Conservation (phyloP, 2,113 vertebrate genomes). For the Athene noctua region DNA sequence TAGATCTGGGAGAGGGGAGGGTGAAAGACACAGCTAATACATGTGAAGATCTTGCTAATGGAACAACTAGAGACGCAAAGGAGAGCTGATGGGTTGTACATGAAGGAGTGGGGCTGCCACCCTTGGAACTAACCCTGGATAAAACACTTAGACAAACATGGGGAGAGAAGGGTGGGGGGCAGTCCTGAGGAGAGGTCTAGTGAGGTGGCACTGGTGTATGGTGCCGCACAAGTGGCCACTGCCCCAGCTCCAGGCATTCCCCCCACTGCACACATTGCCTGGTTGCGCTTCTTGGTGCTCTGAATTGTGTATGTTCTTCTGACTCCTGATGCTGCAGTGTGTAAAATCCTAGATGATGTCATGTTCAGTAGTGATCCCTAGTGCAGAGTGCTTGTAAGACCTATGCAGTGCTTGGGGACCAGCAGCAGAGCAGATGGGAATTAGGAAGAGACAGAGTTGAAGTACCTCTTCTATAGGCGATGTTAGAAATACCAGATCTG, state of each 20-base stretch:
- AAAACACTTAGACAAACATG: fast-evolving
- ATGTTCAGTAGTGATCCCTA: background rate
- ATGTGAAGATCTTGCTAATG: background rate
- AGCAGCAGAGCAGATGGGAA: background rate
- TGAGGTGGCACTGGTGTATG: background rate
- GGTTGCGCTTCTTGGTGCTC: background rate
- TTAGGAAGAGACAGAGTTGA: background rate
- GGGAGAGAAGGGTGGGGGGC: background rate
- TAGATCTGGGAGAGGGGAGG: background rate
- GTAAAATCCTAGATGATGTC: fast-evolving
- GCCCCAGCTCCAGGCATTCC: background rate
- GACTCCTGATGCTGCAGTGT: background rate
- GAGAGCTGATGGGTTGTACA: background rate
- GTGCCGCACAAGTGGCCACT: background rate
- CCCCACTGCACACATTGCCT: background rate
- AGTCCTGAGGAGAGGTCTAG: background rate
- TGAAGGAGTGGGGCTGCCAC: background rate
- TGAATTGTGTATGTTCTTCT: fast-evolving
- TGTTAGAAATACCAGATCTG: background rate
- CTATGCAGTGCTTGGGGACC: background rate
- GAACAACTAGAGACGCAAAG: background rate
- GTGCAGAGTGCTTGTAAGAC: background rate
- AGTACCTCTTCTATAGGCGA: background rate
- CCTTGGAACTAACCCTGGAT: background rate
- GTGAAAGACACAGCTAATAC: background rate